phyloP scores from a whole-genome alignment of 2,888 invertebrate species.

The Bibio marci region DNA sequence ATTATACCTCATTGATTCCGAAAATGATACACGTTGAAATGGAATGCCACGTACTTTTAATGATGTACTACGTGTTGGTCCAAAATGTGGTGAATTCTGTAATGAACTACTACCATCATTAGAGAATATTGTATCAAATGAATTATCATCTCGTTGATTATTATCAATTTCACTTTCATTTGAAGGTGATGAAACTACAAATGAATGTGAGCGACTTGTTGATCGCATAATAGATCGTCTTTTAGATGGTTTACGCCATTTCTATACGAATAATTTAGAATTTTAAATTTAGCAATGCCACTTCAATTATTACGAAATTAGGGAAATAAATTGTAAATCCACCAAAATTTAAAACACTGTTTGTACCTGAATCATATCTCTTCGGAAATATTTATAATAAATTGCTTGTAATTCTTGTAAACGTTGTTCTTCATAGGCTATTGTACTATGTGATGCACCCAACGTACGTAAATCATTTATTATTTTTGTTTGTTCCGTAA shows the following conservation, averaged over 20 bases:
- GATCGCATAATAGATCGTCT: conserved; percentile 30
- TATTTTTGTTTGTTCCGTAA: conserved; percentile 93
- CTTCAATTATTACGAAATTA: too few relatives aligned
- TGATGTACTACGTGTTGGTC: conserved; percentile 55
- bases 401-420: conserved; percentile 86
- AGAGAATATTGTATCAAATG: conserved; percentile 26
- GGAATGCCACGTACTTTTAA: conserved; percentile 34
- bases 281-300: too few relatives aligned
- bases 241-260: conserved; percentile 27
- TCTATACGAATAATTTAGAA: conserved; percentile 9
- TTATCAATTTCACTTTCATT: conserved; percentile 38
- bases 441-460: conserved; percentile 76
- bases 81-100: conserved; percentile 50
- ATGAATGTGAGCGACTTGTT: conserved; percentile 58
- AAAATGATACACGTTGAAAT: conserved; percentile 24
- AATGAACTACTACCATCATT: conserved; percentile 21
- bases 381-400: conserved; percentile 83
- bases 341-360: conserved; percentile 12
- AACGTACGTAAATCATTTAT: conserved; percentile 79
- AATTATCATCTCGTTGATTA: conserved; percentile 9
- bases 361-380: conserved; percentile 70
- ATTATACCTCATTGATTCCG: conserved; percentile 25
- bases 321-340: too few relatives aligned
- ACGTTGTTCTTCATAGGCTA: conserved; percentile 82
- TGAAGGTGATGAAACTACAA: conserved; percentile 51